These are phyloP conservation scores for Pantherophis alleghaniensis DNA, from an alignment of 2,797 vertebrate species.

Conservation along the genomic window DNA sequence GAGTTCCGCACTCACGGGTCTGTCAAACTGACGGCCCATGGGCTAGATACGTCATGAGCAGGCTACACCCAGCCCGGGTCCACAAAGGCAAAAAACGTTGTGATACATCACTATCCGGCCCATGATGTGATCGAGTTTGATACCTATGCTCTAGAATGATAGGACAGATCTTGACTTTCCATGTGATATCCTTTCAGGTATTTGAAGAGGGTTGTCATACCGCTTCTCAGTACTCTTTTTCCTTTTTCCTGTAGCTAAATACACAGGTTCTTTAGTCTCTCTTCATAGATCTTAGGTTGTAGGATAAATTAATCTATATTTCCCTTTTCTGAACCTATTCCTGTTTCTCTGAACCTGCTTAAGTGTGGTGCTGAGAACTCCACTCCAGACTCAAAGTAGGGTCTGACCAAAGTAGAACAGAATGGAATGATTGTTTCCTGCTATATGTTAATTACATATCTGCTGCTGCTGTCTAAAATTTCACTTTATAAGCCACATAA, in stretches of 20 bases:
- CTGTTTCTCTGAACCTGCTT: neutral
- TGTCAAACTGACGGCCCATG: too few species aligned
- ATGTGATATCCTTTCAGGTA: neutral
- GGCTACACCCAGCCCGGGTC: too few species aligned
- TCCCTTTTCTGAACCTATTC: neutral
- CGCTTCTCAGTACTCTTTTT: neutral
- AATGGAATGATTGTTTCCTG: neutral
- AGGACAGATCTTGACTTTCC: neutral
- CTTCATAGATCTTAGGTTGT: neutral
- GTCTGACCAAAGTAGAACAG: neutral
- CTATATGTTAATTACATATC: neutral
- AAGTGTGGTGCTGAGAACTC: neutral
- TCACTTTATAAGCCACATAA: neutral
- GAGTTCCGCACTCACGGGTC: neutral
- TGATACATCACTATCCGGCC: too few species aligned
- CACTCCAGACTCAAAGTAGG: neutral
- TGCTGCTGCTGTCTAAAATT: neutral
- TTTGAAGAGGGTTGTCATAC: neutral
- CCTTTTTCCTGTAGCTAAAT: neutral
- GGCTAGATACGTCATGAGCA: too few species aligned
- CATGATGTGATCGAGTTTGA: too few species aligned
- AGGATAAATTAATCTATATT: neutral
- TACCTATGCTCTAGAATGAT: neutral
- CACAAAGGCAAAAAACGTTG: too few species aligned
- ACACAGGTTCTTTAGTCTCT: neutral